These are phyloP conservation scores for Aromia moschata DNA, from an alignment of 2,888 invertebrate genomes.

Conservation along the genomic window DNA sequence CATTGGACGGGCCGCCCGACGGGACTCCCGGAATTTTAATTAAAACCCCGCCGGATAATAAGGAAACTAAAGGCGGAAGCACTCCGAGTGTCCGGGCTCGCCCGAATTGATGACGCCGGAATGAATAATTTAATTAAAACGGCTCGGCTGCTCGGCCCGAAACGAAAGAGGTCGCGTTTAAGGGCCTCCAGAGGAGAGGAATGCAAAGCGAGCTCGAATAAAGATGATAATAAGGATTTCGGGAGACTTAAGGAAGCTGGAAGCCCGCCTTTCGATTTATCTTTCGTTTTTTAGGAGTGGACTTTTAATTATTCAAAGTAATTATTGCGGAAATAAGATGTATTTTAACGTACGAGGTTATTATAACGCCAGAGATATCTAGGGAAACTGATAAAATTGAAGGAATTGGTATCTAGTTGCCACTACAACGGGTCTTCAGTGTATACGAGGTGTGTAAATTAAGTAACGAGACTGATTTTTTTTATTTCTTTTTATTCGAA, in stretches of 20 bases:
- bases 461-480: too few relatives aligned
- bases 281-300: background rate
- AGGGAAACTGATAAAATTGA: too few relatives aligned
- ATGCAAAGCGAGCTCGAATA: conserved; percentile 4
- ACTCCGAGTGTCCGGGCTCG: conserved; percentile 13
- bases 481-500: too few relatives aligned
- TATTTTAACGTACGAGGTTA: too few relatives aligned
- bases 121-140: conserved; percentile 25
- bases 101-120: conserved; percentile 17
- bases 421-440: too few relatives aligned
- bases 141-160: background rate
- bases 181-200: background rate
- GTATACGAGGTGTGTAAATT: too few relatives aligned
- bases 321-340: too few relatives aligned
- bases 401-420: too few relatives aligned
- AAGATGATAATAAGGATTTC: conserved; percentile 10
- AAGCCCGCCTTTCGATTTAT: background rate
- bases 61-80: conserved; percentile 17
- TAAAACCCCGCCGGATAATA: conserved; percentile 11
- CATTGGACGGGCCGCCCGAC: conserved; percentile 26
- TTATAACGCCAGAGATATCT: too few relatives aligned
- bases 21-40: conserved; percentile 7
- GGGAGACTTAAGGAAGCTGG: background rate
- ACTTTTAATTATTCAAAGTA: background rate
- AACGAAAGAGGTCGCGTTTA: background rate